Percentiles rank a stretch among this genome's conserved stretches.
phyloP scores from a whole-genome alignment of 2,888 invertebrate genomes.

The Allacma fusca region DNA sequence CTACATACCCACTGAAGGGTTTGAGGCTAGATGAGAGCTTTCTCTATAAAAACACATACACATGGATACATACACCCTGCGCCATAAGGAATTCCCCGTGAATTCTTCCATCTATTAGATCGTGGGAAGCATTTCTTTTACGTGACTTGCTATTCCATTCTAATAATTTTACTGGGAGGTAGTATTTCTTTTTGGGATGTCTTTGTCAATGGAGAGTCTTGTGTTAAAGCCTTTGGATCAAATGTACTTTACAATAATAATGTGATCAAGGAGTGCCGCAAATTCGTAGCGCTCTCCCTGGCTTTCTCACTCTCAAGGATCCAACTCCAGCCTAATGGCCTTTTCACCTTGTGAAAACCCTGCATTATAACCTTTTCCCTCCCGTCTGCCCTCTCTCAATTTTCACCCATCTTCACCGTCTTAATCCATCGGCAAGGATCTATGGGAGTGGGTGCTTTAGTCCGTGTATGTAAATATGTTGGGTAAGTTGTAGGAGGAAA shows the following conservation, averaged over 20 bases:
- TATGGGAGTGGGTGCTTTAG: too few relatives aligned
- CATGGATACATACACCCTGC: too few relatives aligned
- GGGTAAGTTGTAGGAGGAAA: too few relatives aligned
- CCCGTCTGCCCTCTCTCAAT: too few relatives aligned
- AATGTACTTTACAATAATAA: conserved; percentile 35
- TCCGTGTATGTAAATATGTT: too few relatives aligned
- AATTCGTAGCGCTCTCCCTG: not conserved
- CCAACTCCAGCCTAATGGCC: not conserved
- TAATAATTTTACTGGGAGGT: conserved; percentile 3
- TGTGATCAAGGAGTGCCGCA: conserved; percentile 29
- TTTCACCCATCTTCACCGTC: too few relatives aligned
- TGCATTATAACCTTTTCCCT: not conserved
- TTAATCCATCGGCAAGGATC: too few relatives aligned
- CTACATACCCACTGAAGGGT: too few relatives aligned
- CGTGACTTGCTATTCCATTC: conserved; percentile 30
- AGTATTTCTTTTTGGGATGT: conserved; percentile 31
- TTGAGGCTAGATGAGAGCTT: too few relatives aligned
- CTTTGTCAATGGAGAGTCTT: conserved; percentile 28
- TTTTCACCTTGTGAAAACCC: not conserved
- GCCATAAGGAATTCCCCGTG: too few relatives aligned
- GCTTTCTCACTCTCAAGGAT: not conserved
- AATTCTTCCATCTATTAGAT: too few relatives aligned
- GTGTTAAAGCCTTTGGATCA: conserved; percentile 21
- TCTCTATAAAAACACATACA: too few relatives aligned
- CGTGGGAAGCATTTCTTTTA: conserved; percentile 11